Percentiles rank a stretch among this genome's conserved stretches.
These are phyloP conservation scores for Dinoponera quadriceps DNA, from an alignment of 1,140 invertebrate genomes.

Conservation along the genomic window DNA sequence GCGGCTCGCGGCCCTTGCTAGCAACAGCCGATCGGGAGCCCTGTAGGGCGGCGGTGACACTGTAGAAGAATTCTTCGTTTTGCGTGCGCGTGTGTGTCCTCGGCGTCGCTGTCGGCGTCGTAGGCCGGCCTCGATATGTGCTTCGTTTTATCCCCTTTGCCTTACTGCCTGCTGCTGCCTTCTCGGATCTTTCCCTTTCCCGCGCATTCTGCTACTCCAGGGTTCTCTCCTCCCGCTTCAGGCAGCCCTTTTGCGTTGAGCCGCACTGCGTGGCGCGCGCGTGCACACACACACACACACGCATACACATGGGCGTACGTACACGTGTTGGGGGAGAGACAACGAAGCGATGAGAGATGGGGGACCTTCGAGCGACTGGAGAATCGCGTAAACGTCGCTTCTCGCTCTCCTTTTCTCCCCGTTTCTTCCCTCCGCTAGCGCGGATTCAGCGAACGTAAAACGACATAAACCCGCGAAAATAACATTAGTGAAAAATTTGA, in stretches of 20 bases:
- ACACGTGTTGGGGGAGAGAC: conserved; percentile 44
- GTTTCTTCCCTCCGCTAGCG: neutral
- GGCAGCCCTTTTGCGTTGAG: conserved; percentile 80
- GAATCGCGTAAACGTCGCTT: conserved; percentile 76
- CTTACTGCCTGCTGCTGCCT: conserved; percentile 70
- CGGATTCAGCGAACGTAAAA: neutral
- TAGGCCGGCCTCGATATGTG: conserved; percentile 75
- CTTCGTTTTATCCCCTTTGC: conserved; percentile 78
- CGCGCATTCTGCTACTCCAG: conserved; percentile 67
- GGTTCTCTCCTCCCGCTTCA: conserved; percentile 49
- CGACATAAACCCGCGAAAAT: neutral
- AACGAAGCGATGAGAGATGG: conserved; percentile 65
- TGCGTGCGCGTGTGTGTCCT: conserved; percentile 74
- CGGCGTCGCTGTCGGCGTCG: conserved; percentile 72
- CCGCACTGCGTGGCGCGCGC: conserved; percentile 81
- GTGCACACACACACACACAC: conserved; percentile 55
- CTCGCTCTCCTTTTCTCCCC: conserved; percentile 68
- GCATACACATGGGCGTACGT: conserved; percentile 61
- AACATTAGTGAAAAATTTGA: neutral
- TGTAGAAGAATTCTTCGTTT: conserved; percentile 73
- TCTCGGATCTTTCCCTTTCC: conserved; percentile 80
- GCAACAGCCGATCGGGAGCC: conserved; percentile 79
- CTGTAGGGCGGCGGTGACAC: conserved; percentile 74
- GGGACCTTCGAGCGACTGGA: conserved; percentile 66
- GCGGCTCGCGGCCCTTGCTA: conserved; percentile 75